phyloP scores from a whole-genome alignment of 64 coral and sea anemone genomes.

The Anthopleura sola region DNA sequence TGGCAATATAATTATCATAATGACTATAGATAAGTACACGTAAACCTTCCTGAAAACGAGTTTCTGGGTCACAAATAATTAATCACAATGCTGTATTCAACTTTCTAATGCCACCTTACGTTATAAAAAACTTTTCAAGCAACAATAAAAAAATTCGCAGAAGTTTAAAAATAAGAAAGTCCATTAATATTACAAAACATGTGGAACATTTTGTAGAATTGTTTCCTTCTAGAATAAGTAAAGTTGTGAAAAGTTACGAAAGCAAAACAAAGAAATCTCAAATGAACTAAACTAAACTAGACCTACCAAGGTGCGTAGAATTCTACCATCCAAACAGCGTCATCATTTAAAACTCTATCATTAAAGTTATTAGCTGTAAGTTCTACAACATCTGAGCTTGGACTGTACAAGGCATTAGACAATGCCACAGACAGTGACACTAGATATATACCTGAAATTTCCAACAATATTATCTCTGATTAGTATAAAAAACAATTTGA shows the following conservation, averaged over 20 bases:
- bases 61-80: neutral
- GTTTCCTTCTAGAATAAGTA: neutral
- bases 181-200: neutral
- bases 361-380: conserved; percentile 95
- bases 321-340: conserved; percentile 91
- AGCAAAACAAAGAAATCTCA: neutral
- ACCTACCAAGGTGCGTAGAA: conserved; percentile 99
- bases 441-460: conserved; percentile 64
- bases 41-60: neutral
- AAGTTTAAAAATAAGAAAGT: neutral
- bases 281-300: neutral
- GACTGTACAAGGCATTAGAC: conserved; percentile 69
- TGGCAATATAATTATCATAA: no score
- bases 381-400: conserved; percentile 83
- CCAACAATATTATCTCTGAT: neutral
- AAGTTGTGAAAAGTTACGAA: neutral
- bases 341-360: conserved; percentile 81
- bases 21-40: neutral
- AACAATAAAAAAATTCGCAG: neutral
- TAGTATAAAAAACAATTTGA: neutral
- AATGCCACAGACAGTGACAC: conserved; percentile 49
- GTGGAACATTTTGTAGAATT: no score
- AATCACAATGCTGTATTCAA: neutral
- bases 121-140: neutral
- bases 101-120: neutral